These are phyloP conservation scores for Meliscaeva auricollis DNA, from an alignment of 2,888 invertebrate genomes.

Conservation along the genomic window DNA sequence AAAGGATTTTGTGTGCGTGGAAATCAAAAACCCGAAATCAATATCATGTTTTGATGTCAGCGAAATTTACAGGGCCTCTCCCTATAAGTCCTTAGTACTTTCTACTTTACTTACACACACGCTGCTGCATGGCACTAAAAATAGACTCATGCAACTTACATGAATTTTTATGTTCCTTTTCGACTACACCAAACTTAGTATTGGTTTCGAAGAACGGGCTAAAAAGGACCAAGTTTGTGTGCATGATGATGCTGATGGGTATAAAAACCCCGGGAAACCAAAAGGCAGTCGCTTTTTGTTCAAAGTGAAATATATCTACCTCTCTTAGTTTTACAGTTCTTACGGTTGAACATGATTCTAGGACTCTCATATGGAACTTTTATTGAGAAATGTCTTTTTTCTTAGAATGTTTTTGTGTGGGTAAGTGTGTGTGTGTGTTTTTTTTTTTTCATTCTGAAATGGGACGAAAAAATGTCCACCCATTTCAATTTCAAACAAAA, in stretches of 20 bases:
- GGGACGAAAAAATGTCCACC: conserved; percentile 41
- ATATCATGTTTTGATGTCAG: conserved; percentile 32
- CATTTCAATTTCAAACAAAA: conserved; percentile 66
- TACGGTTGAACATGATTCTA: neutral
- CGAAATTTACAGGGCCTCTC: conserved; percentile 10
- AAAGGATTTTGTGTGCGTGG: neutral
- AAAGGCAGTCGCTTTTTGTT: conserved; percentile 6
- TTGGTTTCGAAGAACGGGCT: neutral
- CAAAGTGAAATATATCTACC: conserved; percentile 22
- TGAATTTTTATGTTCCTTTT: conserved; percentile 58
- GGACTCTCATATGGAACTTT: conserved; percentile 10
- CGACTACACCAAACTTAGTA: conserved; percentile 21
- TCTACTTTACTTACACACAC: too few relatives aligned
- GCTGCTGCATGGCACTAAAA: conserved; percentile 55
- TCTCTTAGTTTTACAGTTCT: neutral
- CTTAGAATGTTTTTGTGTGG: neutral
- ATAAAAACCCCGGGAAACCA: neutral
- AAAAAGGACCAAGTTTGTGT: neutral
- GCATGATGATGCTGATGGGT: neutral
- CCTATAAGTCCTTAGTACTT: conserved; percentile 9
- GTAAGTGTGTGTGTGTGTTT: too few relatives aligned
- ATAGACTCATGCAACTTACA: conserved; percentile 48
- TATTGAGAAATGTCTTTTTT: conserved; percentile 28
- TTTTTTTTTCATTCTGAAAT: conserved; percentile 12
- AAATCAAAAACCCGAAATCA: conserved; percentile 38